Evolutionary conservation across 2,888 invertebrate species (phyloP).

Genomic region (Tipula unca): DNA sequence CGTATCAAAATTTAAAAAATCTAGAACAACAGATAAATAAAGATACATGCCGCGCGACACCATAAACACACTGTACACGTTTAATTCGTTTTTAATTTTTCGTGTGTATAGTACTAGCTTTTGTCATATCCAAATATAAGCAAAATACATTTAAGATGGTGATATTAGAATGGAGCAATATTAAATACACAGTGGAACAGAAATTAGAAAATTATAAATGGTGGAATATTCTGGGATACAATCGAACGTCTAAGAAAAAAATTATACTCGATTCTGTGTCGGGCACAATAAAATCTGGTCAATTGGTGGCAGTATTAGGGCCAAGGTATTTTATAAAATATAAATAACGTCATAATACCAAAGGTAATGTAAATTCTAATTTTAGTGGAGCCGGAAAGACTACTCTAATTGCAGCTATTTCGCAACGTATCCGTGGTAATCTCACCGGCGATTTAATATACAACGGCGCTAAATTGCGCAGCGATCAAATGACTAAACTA

Average conservation of each 20-base stretch:
- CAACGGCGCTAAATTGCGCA: slow-evolving; percentile 56
- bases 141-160: background rate
- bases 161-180: background rate
- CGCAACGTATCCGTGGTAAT: slow-evolving; percentile 59
- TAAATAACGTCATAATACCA: background rate
- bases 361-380: slow-evolving; percentile 22
- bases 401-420: slow-evolving; percentile 62
- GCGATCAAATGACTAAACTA: slow-evolving; percentile 59
- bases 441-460: slow-evolving; percentile 60
- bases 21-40: background rate
- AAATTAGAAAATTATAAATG: background rate
- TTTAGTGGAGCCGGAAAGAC: slow-evolving; percentile 71
- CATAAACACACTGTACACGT: background rate
- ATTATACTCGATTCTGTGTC: slow-evolving; percentile 45
- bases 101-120: too few species aligned
- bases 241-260: background rate
- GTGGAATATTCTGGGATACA: background rate
- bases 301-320: slow-evolving; percentile 66
- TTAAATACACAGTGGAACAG: background rate
- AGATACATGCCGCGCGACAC: background rate
- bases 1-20: background rate
- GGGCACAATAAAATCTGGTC: slow-evolving; percentile 58
- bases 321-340: slow-evolving; percentile 45
- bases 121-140: too few species aligned
- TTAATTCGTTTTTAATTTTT: too few species aligned